These are phyloP conservation scores for Exaiptasia diaphana DNA, from an alignment of 64 coral and sea anemone genomes.

Conservation along the genomic window DNA sequence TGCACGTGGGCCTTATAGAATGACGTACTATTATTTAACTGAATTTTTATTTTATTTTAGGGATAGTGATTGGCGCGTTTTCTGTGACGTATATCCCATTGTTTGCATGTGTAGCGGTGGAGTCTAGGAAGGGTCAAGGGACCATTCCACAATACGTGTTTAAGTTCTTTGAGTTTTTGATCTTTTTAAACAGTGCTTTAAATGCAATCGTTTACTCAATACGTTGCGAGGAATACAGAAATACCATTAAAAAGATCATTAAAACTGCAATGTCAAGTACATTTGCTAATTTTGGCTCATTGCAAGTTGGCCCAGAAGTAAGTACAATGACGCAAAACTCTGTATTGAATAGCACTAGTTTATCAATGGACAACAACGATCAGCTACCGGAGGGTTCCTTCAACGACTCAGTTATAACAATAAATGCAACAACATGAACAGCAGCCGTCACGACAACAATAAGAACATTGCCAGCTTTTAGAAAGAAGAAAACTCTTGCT, in stretches of 20 bases:
- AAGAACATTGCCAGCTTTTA: too few relatives aligned
- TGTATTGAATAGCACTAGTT: too few relatives aligned
- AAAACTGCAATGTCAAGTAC: neutral
- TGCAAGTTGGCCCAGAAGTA: too few relatives aligned
- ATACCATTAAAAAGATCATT: constrained; percentile 1
- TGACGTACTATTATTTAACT: too few relatives aligned
- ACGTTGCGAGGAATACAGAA: constrained; percentile 18
- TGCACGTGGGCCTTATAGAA: too few relatives aligned
- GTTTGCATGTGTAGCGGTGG: neutral
- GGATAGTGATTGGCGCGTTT: constrained; percentile 44
- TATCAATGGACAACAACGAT: too few relatives aligned
- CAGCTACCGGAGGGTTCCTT: too few relatives aligned
- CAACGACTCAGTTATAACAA: too few relatives aligned
- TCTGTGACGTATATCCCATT: constrained; percentile 11
- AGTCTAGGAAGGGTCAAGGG: neutral
- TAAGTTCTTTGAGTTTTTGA: neutral
- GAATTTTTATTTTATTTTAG: neutral
- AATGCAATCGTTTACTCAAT: constrained; percentile 45
- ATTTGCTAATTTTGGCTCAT: neutral
- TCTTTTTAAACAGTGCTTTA: constrained; percentile 8
- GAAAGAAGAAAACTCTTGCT: too few relatives aligned
- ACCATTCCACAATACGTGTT: constrained; percentile 20
- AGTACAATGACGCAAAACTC: too few relatives aligned
- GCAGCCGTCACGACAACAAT: too few relatives aligned
- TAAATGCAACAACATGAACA: too few relatives aligned